Evolutionary conservation across 2,113 vertebrate species (phyloP).

Genomic region (Burhinus bistriatus): DNA sequence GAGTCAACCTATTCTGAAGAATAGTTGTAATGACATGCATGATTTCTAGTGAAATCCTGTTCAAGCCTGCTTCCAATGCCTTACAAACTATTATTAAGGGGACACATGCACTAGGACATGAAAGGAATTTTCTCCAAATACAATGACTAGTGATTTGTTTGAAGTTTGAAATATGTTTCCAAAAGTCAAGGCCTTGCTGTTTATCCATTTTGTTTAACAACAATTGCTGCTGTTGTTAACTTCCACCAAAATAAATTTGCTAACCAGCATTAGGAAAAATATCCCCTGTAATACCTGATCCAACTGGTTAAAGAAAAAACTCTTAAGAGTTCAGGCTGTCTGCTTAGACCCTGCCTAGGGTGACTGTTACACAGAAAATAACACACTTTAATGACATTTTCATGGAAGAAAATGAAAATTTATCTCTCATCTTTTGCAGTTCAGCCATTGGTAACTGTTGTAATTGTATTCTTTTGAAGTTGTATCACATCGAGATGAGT

Average conservation of each 20-base stretch:
- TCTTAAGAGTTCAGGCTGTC: neutral
- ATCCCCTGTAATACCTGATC: neutral
- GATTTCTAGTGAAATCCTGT: neutral
- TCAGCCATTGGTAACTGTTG: neutral
- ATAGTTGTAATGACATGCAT: neutral
- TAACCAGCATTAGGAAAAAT: neutral
- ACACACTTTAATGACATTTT: conserved; percentile 8
- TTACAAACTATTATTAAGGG: neutral
- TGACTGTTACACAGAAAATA: neutral
- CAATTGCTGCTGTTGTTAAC: neutral
- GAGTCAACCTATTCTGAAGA: neutral
- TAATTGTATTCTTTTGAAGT: conserved; percentile 11
- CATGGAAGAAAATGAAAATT: conserved; percentile 1
- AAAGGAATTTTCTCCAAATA: neutral
- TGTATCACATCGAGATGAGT: neutral
- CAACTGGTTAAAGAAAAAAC: neutral
- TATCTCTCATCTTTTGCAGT: neutral
- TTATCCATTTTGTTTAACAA: neutral
- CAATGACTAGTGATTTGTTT: neutral
- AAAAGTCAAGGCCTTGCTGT: neutral
- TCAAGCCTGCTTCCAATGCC: neutral
- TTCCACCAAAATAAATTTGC: neutral
- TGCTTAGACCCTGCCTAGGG: neutral
- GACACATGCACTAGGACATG: neutral
- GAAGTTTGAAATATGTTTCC: neutral